Base-by-base conservation (phyloP, 2,888 invertebrate genomes). In the Marasmarcha lunaedactyla region DNA sequence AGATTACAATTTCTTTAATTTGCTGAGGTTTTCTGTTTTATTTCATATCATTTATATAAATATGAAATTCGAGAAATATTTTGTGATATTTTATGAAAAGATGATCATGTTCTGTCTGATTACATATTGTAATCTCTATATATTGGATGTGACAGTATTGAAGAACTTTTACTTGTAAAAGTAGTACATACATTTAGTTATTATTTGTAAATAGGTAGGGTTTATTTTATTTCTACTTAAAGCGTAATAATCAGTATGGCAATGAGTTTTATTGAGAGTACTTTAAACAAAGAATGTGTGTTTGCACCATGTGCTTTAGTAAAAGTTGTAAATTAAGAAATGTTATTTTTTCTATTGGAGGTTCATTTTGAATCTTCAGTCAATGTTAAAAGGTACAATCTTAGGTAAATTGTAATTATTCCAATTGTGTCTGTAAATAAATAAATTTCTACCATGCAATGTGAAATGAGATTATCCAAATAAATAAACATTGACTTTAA, bases 391-490 rank as follows among this genome's bases (percentile, higher is more conserved):
- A 69, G 77, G 78, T 81, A 79, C 79, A 83, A 78, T 70, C 55
- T 59, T 67, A 71, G 68, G 52, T 67, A 70, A 69, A 64, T 71
- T 67, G 64, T 71, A 69, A 63, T 69, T 59, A 60, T 68, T 63
- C 62, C 50, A 61, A 61, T 60, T 63, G 64, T 67, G 67, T 70
- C 65, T 83, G 81, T 83, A 81, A 67, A 79, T 81, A 79, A 30
- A 59, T 60, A 68, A 71, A 72, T 77, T 78, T 78, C 69, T 77
- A 79, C 74, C 67, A 70, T 69, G 64, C 57, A 70, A 64, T 77
- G 76, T 78, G 69, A 76, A 74, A 78, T 74, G 79, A 83, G 81
- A 83, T 83, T 81, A 81, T 71, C 68, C 58, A 68, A 77, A 70
- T 69, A 72, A 79, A 73, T 71, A 72, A 67, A 70, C 63, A 72